Evolutionary conservation across 2,797 vertebrate species (phyloP).

Genomic region (Microhierax caerulescens): DNA sequence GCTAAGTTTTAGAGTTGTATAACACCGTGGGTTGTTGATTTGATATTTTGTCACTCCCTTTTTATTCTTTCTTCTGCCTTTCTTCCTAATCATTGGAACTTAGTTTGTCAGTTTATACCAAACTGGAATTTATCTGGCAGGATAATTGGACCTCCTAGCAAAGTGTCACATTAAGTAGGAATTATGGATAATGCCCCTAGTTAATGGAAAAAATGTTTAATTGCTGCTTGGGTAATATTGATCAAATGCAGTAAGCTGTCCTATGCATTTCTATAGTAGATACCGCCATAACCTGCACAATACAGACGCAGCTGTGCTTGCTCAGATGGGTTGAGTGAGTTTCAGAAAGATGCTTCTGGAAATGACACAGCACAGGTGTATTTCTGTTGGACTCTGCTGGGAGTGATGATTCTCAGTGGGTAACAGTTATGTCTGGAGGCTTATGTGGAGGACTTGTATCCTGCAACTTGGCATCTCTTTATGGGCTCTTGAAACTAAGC

Average conservation of each 20-base stretch:
- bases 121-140: slow-evolving; percentile 52
- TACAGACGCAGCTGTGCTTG: not conserved
- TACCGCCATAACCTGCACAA: not conserved
- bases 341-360: not conserved
- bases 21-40: slow-evolving; percentile 60
- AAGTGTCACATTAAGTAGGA: slow-evolving; percentile 42
- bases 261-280: not conserved
- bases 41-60: slow-evolving; percentile 63
- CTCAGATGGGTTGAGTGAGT: not conserved
- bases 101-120: slow-evolving; percentile 57
- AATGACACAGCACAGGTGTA: not conserved
- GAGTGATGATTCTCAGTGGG: not conserved
- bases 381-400: not conserved
- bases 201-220: slow-evolving; percentile 49
- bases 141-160: slow-evolving; percentile 47
- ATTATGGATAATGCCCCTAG: slow-evolving; percentile 24
- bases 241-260: slow-evolving; percentile 4
- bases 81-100: slow-evolving; percentile 33
- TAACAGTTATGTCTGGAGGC: not conserved
- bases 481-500: not conserved
- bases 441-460: not conserved
- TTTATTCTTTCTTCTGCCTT: slow-evolving; percentile 44
- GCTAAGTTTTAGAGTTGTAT: slow-evolving; percentile 55
- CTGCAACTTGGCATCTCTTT: not conserved
- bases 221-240: slow-evolving; percentile 30